phyloP scores from a whole-genome alignment of 2,797 vertebrate species.

The Sebastes cheni region DNA sequence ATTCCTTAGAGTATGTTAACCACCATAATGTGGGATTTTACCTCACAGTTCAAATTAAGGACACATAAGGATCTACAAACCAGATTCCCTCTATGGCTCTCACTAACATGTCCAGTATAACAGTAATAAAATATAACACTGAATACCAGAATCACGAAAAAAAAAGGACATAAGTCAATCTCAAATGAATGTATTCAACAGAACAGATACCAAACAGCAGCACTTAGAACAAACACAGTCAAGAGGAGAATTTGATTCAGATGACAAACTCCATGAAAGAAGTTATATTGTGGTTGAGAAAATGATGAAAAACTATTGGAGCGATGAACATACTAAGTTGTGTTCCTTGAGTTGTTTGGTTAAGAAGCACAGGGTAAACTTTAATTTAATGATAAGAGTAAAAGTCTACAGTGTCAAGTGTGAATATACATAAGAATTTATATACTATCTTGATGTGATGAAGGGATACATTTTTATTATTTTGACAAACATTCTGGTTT shows the following conservation, averaged over 20 bases:
- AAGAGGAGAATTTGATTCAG: not conserved
- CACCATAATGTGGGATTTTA: not conserved
- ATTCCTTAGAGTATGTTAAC: not conserved
- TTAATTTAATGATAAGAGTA: slow-evolving; percentile 25
- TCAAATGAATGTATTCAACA: slow-evolving; percentile 61
- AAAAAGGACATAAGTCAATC: not conserved
- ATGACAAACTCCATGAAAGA: slow-evolving; percentile 23
- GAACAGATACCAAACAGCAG: slow-evolving; percentile 57
- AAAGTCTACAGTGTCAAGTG: slow-evolving; percentile 36
- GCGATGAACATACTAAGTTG: slow-evolving; percentile 1
- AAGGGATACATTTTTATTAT: slow-evolving; percentile 39
- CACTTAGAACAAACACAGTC: slow-evolving; percentile 55
- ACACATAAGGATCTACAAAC: not conserved
- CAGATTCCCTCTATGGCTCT: not conserved
- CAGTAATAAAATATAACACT: not conserved
- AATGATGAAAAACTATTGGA: not conserved
- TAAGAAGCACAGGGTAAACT: slow-evolving; percentile 37
- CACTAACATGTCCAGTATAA: not conserved
- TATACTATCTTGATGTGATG: slow-evolving; percentile 49
- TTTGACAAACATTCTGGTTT: slow-evolving; percentile 56
- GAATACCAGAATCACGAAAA: not conserved
- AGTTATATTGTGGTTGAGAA: slow-evolving; percentile 5
- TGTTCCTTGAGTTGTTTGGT: slow-evolving; percentile 38
- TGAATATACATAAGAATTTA: slow-evolving; percentile 29
- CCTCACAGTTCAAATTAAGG: not conserved